Base-by-base conservation (phyloP, 23 tunicate species). In the Phallusia fumigata region DNA sequence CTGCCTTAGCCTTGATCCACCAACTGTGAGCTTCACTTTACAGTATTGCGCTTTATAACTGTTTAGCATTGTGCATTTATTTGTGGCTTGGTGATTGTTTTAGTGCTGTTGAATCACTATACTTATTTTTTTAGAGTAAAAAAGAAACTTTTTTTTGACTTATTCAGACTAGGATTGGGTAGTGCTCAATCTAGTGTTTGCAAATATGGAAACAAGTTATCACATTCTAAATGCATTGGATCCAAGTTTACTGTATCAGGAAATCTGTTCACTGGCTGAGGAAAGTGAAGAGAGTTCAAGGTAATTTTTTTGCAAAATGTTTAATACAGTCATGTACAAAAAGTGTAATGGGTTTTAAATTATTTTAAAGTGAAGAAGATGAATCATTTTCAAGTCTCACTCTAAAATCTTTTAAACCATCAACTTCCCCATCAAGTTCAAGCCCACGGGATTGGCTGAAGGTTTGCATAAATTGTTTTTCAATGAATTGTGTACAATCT, bases 201-300 rank as follows among this genome's bases (percentile, higher is more conserved):
- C 47, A 40, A 40, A 21, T 3, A 58, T 58, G 69, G 69, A 58
- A 22, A 58, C 69, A 58, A 24, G 69, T 58, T 58, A 58, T 13
- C 69, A 58, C 11, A 58, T 58, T 58, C 69, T 58, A 13, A 16
- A 24, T 1, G 69, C 69, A 21, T 58, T 58, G 16, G 69, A 58
- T 58, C 69, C 69, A 22, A 58, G 69, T 24, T 58, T 58, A 24
- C 69, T 58, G 26, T 58, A 58, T 58, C 69, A 58, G 16, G 69
- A 58, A 58, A 58, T 58, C 13, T 58, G 69, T 24, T 21, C 26
- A 22, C 28, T 58, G 69, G 69, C 69, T 21, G 69, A 58, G 28
- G 28, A 24, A 21, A 58, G 69, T 24, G 69, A 58, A 58, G 69
- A 58, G 2, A 58, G 69, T 58, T 58, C 28, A 58, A 58, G 69